A percentile compares a stretch with the other conserved stretches of the same genome.
phyloP scores from a whole-genome alignment of 2,113 vertebrate genomes.

The Paedocypris sp. region DNA sequence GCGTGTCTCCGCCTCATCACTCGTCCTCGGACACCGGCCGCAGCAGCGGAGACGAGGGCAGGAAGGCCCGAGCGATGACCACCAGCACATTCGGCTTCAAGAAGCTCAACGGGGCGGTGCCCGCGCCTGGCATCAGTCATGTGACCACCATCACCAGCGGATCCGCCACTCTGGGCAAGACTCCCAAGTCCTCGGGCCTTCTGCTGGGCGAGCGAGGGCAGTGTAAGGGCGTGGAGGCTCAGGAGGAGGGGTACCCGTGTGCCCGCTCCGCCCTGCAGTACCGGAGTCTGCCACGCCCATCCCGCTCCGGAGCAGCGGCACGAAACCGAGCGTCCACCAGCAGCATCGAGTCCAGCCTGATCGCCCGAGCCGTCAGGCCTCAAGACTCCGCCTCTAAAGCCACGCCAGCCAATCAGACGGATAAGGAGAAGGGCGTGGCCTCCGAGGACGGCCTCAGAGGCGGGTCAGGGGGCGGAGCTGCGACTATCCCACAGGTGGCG shows the following conservation, averaged over 20 bases:
- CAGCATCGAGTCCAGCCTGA: constrained; percentile 91
- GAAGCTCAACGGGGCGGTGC: constrained; percentile 65
- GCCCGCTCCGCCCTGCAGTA: constrained; percentile 90
- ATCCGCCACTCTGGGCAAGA: constrained; percentile 91
- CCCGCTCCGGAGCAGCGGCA: constrained; percentile 69
- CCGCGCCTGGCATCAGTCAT: constrained; percentile 66
- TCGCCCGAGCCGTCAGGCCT: constrained; percentile 65
- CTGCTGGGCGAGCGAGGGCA: constrained; percentile 60
- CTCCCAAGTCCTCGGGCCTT: constrained; percentile 77
- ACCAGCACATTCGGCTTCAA: constrained; percentile 93
- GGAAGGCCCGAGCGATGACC: constrained; percentile 62
- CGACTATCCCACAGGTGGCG: constrained; percentile 60
- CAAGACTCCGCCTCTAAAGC: constrained; percentile 60
- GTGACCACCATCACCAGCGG: constrained; percentile 89
- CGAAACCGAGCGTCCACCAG: constrained; percentile 93
- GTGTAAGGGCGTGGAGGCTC: constrained; percentile 70
- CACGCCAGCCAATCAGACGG: constrained; percentile 82
- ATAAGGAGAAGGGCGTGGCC: constrained; percentile 89
- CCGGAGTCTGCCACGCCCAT: constrained; percentile 87
- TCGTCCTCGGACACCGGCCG: constrained; percentile 89
- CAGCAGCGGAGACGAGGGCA: constrained; percentile 85
- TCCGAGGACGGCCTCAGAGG: constrained; percentile 79
- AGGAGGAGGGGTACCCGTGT: constrained; percentile 82
- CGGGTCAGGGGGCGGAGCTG: constrained; percentile 61
- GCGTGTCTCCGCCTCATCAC: constrained; percentile 80